A percentile compares a stretch with the other conserved stretches of the same genome.
These are phyloP conservation scores for Fukomys damarensis DNA, from an alignment of 2,113 vertebrate species.

Conservation along the genomic window DNA sequence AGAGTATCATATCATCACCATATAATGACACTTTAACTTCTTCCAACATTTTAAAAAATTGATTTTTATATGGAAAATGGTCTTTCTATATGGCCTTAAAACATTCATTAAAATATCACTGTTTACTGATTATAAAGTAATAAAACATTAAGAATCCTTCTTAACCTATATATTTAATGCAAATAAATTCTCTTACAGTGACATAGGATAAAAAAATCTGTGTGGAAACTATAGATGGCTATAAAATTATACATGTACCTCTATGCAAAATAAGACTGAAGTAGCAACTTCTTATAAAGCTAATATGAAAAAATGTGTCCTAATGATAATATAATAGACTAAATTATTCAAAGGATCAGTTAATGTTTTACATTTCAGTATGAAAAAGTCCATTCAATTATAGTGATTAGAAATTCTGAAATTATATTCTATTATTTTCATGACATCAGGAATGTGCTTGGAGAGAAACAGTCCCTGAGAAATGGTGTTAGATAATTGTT, in stretches of 20 bases:
- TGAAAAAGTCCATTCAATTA: not conserved
- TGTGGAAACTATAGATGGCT: not conserved
- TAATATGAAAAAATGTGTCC: not conserved
- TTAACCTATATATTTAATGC: not conserved
- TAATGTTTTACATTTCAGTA: slow-evolving; percentile 31
- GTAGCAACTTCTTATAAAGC: not conserved
- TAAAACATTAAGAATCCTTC: not conserved
- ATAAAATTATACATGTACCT: not conserved
- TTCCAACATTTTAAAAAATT: too few relatives aligned
- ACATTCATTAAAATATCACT: not conserved
- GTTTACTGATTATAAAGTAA: not conserved
- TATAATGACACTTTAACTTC: too few relatives aligned
- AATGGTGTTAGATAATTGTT: not conserved
- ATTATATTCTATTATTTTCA: slow-evolving; percentile 11
- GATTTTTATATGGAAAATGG: not conserved
- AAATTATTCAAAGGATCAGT: not conserved
- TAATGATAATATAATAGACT: slow-evolving; percentile 3
- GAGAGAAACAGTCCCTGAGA: not conserved
- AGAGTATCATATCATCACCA: too few relatives aligned
- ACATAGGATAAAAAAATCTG: not conserved
- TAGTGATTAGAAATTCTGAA: not conserved
- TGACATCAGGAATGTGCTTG: slow-evolving; percentile 24
- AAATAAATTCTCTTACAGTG: not conserved
- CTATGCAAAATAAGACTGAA: not conserved
- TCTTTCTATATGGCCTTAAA: not conserved